Evolutionary conservation across 92 coral and sea anemone species (phyloP), one percentile per base, ranked within the genome.

Genomic region (Heteractis magnifica): DNA sequence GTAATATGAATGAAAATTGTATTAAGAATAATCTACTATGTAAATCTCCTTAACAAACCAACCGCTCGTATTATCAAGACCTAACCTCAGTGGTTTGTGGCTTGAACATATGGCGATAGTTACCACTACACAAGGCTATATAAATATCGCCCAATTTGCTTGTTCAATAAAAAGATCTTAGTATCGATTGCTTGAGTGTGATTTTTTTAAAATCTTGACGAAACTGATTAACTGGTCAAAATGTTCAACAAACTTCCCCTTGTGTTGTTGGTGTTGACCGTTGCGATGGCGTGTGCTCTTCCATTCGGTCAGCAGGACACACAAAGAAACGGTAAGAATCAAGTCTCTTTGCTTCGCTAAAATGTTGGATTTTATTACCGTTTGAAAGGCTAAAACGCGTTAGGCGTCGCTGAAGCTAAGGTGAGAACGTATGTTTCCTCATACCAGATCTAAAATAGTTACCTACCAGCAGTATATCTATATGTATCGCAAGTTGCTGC

Each of bases 221-320:
- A 58, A 13, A 58, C 13, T 12, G n/a, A 12, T 11, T 10, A 58
- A 12, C 0, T 58, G 15, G 71, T n/a, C 21, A 64, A 64, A 64
- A 64, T 64, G 71, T 64, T 64, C 8, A 64, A n/a, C 71, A 64
- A 64, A 19, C 26, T 64, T 64, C 2, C 71, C 1, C n/a, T 64
- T 6, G 26, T 64, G 71, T 20, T 64, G 71, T 23, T 64, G 26
- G 71, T 64, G 71, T 4, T 64, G 41, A 18, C 41, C 8, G 71
- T 64, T 18, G 71, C 71, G 71, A 64, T 64, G 71, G 26, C 26
- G 21, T 64, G 11, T 7, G 21, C 71, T 19, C 23, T 64, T 64
- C 71, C 71, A 8, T 19, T 18, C n/a, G 71, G 71, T 64, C 71
- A 18, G 71, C 71, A 64, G 71, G 71, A 60, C 68, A 60, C n/a